A percentile compares a stretch with the other conserved stretches of the same genome.
Evolutionary conservation across 2,113 vertebrate genomes (phyloP).

Genomic region (Capreolus pygargus): DNA sequence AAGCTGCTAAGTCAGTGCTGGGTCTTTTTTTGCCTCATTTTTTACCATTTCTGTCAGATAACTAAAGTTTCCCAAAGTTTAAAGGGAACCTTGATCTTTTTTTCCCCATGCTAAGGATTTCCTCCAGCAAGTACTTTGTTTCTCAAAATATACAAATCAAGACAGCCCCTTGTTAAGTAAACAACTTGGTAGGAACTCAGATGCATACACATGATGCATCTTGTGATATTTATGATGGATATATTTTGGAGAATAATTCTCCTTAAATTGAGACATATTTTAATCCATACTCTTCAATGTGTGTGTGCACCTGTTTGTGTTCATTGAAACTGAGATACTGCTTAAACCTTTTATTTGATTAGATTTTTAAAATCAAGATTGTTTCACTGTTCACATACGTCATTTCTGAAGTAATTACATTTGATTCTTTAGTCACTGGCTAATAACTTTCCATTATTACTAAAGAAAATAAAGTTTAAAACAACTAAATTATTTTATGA

Average conservation of each 20-base stretch:
- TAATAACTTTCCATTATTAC: slow-evolving; percentile 18
- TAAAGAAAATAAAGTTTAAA: slow-evolving; percentile 31
- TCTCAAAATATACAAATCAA: neutral
- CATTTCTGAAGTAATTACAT: slow-evolving; percentile 13
- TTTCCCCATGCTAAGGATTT: neutral
- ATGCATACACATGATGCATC: neutral
- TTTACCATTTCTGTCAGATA: neutral
- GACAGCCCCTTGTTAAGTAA: neutral
- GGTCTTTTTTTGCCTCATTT: neutral
- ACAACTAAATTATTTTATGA: neutral
- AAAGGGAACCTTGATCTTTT: neutral
- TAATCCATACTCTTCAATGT: neutral
- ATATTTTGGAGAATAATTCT: neutral
- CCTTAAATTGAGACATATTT: neutral
- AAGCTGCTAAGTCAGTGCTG: neutral
- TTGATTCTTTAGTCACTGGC: neutral
- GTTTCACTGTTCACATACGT: neutral
- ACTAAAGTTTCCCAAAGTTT: slow-evolving; percentile 3
- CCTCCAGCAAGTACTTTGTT: neutral
- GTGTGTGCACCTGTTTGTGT: neutral
- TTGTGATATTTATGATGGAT: neutral
- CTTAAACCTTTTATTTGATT: slow-evolving; percentile 11
- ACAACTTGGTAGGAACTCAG: neutral
- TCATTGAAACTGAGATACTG: neutral
- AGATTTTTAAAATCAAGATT: neutral